Evolutionary conservation across 2,888 invertebrate genomes (phyloP).

Genomic region (Drosophila suboccidentalis): DNA sequence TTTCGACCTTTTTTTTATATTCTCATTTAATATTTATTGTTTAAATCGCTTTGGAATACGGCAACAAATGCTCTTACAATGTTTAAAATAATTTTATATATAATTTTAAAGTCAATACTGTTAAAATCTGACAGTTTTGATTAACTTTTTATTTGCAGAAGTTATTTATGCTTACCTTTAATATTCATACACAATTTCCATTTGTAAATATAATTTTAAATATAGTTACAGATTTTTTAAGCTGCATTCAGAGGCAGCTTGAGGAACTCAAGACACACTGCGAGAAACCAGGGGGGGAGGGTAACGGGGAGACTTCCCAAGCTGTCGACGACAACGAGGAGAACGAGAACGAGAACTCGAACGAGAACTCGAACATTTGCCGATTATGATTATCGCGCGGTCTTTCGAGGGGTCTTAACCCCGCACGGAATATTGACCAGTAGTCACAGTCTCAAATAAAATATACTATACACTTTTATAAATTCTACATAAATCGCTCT

Average conservation of each 20-base stretch:
- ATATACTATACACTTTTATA: conserved; percentile 9
- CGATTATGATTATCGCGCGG: conserved; percentile 83
- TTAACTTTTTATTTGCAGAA: too few relatives aligned
- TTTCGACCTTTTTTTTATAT: too few relatives aligned
- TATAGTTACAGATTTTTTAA: neutral
- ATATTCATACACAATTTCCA: too few relatives aligned
- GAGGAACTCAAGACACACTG: neutral
- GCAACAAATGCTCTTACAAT: too few relatives aligned
- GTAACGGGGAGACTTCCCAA: conserved; percentile 7
- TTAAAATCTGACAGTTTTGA: too few relatives aligned
- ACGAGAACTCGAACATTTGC: conserved; percentile 35
- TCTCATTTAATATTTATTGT: too few relatives aligned
- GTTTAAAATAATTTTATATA: too few relatives aligned
- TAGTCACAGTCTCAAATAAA: conserved; percentile 27
- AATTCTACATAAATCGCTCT: conserved; percentile 2
- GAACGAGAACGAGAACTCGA: conserved; percentile 26
- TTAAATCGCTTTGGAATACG: too few relatives aligned
- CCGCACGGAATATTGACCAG: conserved; percentile 61
- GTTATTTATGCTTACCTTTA: too few relatives aligned
- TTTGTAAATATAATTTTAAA: neutral
- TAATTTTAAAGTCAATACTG: too few relatives aligned
- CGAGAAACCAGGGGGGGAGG: neutral
- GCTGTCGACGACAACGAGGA: conserved; percentile 31
- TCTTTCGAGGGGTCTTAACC: conserved; percentile 82
- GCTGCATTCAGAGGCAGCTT: neutral